phyloP scores from a whole-genome alignment of 2,797 vertebrate genomes.

The Arnoldichthys spilopterus region DNA sequence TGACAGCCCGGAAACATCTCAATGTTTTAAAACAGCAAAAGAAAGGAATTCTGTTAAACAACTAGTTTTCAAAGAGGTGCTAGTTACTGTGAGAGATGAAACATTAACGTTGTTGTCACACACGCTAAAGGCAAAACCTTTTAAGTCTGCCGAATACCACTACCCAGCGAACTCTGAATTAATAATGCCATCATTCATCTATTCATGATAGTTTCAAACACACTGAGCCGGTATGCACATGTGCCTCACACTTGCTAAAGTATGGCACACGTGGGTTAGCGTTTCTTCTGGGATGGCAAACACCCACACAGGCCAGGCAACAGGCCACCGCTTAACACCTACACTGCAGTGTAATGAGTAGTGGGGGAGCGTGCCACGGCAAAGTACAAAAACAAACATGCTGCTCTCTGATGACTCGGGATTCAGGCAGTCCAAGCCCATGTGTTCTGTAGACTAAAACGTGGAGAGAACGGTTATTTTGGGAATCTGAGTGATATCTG shows the following conservation, averaged over 20 bases:
- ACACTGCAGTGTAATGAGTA: not conserved
- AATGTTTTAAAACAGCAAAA: conserved; percentile 5
- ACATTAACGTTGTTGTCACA: conserved; percentile 4
- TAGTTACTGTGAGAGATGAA: not conserved
- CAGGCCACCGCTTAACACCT: not conserved
- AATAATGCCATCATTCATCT: conserved; percentile 11
- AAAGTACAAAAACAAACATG: not conserved
- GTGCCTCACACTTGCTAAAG: not conserved
- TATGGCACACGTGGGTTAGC: not conserved
- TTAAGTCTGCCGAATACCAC: not conserved
- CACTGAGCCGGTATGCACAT: not conserved
- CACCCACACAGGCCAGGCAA: not conserved
- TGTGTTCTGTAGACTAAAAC: not conserved
- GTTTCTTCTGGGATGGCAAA: not conserved
- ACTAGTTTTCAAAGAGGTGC: not conserved
- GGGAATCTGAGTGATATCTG: not conserved
- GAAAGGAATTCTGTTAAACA: conserved; percentile 6
- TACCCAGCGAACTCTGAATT: not conserved
- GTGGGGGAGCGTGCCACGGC: not conserved
- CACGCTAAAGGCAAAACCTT: conserved; percentile 1
- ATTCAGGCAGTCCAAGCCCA: not conserved
- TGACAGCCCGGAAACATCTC: not conserved
- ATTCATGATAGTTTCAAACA: conserved; percentile 8
- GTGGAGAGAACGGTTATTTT: not conserved
- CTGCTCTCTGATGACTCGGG: not conserved